Evolutionary conservation across 2,797 vertebrate genomes (phyloP).

Genomic region (Synaphobranchus kaupii): DNA sequence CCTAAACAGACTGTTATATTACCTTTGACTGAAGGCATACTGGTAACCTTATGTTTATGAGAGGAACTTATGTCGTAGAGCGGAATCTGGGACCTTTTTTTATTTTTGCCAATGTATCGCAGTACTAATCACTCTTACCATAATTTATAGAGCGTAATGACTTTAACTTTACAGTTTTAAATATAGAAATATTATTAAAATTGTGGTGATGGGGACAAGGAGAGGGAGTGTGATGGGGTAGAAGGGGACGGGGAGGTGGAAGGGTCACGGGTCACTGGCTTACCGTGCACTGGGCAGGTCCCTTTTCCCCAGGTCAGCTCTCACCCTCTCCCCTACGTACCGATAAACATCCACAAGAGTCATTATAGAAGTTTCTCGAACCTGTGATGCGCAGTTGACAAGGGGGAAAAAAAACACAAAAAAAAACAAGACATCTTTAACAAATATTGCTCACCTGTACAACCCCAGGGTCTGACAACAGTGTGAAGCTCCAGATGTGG

Average conservation of each 20-base stretch:
- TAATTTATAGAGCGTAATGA: not conserved
- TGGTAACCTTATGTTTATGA: not conserved
- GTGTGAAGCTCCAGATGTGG: not conserved
- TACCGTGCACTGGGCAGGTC: constrained; percentile 87
- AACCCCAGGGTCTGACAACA: not conserved
- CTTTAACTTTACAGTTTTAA: not conserved
- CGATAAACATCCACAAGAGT: constrained; percentile 90
- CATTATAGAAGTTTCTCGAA: constrained; percentile 86
- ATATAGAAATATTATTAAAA: not conserved
- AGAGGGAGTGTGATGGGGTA: not conserved
- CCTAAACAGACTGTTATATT: not conserved
- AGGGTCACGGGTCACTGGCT: constrained; percentile 52
- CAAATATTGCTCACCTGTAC: not conserved
- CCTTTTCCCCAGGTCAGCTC: constrained; percentile 84
- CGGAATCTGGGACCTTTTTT: too few relatives aligned
- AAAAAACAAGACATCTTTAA: not conserved
- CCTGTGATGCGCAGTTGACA: constrained; percentile 71
- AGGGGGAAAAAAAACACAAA: not conserved
- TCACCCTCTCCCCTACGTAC: constrained; percentile 89
- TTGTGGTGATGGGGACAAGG: not conserved
- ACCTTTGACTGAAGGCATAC: not conserved
- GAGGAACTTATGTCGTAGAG: too few relatives aligned
- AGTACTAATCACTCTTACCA: not conserved
- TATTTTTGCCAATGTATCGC: not conserved
- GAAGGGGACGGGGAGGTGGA: too few relatives aligned